phyloP scores from a whole-genome alignment of 2,797 vertebrate genomes.

The Silurus aristotelis region DNA sequence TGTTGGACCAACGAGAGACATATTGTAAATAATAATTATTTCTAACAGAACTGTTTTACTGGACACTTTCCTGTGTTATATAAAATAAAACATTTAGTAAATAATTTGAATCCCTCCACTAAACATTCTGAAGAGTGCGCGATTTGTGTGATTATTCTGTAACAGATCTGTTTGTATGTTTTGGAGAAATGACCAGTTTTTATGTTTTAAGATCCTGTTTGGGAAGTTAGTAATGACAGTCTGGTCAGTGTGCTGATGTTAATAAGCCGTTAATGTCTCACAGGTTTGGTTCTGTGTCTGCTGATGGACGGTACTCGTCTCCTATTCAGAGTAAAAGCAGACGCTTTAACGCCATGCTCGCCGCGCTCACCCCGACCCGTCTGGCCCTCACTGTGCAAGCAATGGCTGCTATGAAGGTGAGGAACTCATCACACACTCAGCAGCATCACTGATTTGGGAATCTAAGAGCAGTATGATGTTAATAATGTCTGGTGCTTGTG shows the following conservation, averaged over 20 bases:
- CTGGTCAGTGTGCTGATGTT: not conserved
- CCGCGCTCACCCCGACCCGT: constrained; percentile 62
- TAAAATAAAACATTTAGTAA: not conserved
- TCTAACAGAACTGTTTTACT: no score
- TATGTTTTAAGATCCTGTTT: no score
- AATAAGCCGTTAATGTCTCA: constrained; percentile 8
- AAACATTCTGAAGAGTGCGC: not conserved
- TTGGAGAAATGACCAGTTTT: no score
- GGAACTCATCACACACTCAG: not conserved
- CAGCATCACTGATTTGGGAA: not conserved
- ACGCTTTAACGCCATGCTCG: constrained; percentile 65
- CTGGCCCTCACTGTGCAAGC: constrained; percentile 64
- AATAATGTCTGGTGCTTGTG: not conserved
- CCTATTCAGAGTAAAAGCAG: constrained; percentile 59
- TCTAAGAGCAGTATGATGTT: not conserved
- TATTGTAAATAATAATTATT: not conserved
- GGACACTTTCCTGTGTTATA: no score
- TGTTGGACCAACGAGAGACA: not conserved
- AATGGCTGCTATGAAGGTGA: constrained; percentile 67
- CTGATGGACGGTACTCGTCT: constrained; percentile 62
- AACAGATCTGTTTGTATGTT: not conserved
- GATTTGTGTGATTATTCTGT: not conserved
- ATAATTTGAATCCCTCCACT: not conserved
- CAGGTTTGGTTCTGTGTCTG: constrained; percentile 67
- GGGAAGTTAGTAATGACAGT: not conserved